phyloP scores from a whole-genome alignment of 2,888 invertebrate genomes.

The Drosophila nr. perissopoda region DNA sequence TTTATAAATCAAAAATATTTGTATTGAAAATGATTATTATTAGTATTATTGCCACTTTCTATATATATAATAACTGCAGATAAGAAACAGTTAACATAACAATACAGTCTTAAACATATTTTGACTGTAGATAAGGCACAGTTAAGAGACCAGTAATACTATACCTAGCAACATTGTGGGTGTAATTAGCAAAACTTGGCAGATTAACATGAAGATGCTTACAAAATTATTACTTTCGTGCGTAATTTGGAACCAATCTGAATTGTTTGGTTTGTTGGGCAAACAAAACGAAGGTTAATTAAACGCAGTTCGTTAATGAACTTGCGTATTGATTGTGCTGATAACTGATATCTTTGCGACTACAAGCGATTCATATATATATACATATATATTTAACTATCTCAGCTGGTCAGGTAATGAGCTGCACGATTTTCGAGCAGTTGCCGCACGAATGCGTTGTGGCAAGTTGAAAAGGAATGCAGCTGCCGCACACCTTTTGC shows the following conservation, averaged over 20 bases:
- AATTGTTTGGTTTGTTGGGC: slow-evolving; percentile 27
- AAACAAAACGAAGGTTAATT: slow-evolving; percentile 67
- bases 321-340: slow-evolving; percentile 60
- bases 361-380: neutral
- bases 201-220: neutral
- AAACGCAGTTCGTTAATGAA: slow-evolving; percentile 58
- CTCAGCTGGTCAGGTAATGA: slow-evolving; percentile 62
- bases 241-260: neutral
- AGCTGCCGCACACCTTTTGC: slow-evolving; percentile 2
- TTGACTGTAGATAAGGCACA: neutral
- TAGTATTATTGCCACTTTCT: neutral
- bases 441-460: slow-evolving; percentile 71
- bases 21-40: neutral
- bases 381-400: neutral
- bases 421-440: slow-evolving; percentile 59
- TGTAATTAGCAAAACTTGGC: neutral
- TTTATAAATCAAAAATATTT: neutral
- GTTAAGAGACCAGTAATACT: neutral
- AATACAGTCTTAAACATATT: neutral
- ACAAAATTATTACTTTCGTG: neutral
- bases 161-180: neutral
- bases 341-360: slow-evolving; percentile 30
- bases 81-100: neutral
- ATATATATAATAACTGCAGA: neutral
- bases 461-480: slow-evolving; percentile 38